phyloP scores from a whole-genome alignment of 2,797 vertebrate genomes.

The Antrozous pallidus region DNA sequence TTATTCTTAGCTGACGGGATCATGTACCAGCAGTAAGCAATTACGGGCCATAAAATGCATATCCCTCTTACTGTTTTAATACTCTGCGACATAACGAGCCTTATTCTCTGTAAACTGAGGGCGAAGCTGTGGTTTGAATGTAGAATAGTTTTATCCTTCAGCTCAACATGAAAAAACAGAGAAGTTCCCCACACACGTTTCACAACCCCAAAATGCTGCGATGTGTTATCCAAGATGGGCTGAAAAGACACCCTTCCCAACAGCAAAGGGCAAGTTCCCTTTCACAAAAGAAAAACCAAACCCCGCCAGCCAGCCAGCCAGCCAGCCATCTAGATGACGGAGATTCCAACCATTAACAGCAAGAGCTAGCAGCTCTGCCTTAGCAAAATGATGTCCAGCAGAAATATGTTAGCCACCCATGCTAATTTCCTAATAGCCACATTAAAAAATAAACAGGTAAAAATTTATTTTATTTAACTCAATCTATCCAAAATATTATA shows the following conservation, averaged over 20 bases:
- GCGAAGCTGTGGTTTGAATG: not conserved
- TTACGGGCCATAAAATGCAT: slow-evolving; percentile 46
- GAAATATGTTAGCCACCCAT: not conserved
- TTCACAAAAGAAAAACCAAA: not conserved
- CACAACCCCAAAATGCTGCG: slow-evolving; percentile 40
- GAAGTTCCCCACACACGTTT: slow-evolving; percentile 36
- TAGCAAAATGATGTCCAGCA: not conserved
- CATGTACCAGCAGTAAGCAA: slow-evolving; percentile 50
- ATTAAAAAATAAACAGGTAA: not conserved
- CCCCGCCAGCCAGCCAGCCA: not conserved
- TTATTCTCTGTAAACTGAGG: slow-evolving; percentile 1
- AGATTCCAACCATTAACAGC: not conserved
- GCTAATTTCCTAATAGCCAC: not conserved
- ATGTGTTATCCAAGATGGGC: not conserved
- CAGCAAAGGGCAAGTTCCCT: not conserved
- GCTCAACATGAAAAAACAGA: not conserved
- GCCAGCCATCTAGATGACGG: not conserved
- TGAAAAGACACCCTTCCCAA: slow-evolving; percentile 10
- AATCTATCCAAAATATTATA: not conserved
- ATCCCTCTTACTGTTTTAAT: slow-evolving; percentile 44
- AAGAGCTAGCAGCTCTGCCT: not conserved
- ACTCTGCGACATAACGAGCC: not conserved
- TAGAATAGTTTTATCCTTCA: not conserved
- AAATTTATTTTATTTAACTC: not conserved
- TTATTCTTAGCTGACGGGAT: slow-evolving; percentile 62